phyloP scores from a whole-genome alignment of 2,888 invertebrate species.

The Eupsilia transversa region DNA sequence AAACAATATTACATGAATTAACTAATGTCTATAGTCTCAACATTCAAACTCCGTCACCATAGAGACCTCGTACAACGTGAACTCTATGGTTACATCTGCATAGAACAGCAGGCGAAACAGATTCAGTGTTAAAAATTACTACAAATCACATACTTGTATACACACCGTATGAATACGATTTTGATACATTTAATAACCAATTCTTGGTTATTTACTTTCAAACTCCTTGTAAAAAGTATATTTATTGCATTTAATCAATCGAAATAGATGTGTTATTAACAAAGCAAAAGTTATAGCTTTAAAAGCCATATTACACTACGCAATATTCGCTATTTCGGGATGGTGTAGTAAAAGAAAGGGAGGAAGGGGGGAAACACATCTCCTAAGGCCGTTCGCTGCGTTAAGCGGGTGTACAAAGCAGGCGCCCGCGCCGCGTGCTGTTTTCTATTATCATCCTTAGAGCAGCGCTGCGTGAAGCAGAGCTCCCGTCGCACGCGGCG shows the following conservation, averaged over 20 bases:
- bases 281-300: background rate
- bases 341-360: too few relatives aligned
- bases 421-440: too few relatives aligned
- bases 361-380: too few relatives aligned
- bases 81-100: background rate
- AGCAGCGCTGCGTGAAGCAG: too few relatives aligned
- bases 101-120: slow-evolving; percentile 22
- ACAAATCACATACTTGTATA: background rate
- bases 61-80: background rate
- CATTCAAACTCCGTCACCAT: background rate
- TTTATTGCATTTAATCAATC: background rate
- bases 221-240: background rate
- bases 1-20: slow-evolving; percentile 42
- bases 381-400: too few relatives aligned
- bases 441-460: too few relatives aligned
- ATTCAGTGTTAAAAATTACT: slow-evolving; percentile 17
- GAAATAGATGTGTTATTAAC: background rate
- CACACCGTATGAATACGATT: background rate
- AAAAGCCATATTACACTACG: too few relatives aligned
- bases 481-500: too few relatives aligned
- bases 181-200: background rate
- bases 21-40: slow-evolving; percentile 7
- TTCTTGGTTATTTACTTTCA: slow-evolving; percentile 2
- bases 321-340: too few relatives aligned
- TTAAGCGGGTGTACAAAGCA: too few relatives aligned